Evolutionary conservation across 2,113 vertebrate genomes (phyloP).

Genomic region (Oceanites oceanicus): DNA sequence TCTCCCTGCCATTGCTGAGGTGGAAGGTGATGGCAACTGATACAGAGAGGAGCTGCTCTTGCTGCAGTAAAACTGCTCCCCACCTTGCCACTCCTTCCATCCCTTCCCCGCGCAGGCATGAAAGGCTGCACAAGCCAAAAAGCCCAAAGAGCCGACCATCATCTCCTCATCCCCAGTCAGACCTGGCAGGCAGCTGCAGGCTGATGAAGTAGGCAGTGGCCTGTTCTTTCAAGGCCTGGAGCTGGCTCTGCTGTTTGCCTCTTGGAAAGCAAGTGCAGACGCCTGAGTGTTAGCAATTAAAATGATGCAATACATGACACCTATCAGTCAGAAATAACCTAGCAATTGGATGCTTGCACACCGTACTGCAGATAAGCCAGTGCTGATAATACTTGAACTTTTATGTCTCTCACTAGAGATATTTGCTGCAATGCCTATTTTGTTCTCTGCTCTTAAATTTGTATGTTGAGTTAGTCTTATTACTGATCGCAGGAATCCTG

Average conservation of each 20-base stretch:
- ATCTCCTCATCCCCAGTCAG: not conserved
- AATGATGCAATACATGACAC: constrained; percentile 25
- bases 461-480: not conserved
- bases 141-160: not conserved
- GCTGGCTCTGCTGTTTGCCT: not conserved
- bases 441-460: not conserved
- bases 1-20: not conserved
- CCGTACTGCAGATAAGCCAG: not conserved
- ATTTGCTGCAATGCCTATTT: not conserved
- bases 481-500: not conserved
- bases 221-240: not conserved
- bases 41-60: not conserved
- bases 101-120: not conserved
- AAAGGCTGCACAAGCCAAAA: not conserved
- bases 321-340: not conserved
- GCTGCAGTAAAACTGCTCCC: not conserved
- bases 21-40: not conserved
- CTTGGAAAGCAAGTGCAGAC: constrained; percentile 24
- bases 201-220: not conserved
- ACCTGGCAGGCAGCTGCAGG: not conserved
- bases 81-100: not conserved
- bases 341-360: not conserved
- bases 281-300: constrained; percentile 14
- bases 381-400: not conserved
- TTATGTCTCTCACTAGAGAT: not conserved